Percentiles rank a stretch among this genome's conserved stretches.
phyloP scores from a whole-genome alignment of 2,888 invertebrate species.

The Entomobrya proxima region DNA sequence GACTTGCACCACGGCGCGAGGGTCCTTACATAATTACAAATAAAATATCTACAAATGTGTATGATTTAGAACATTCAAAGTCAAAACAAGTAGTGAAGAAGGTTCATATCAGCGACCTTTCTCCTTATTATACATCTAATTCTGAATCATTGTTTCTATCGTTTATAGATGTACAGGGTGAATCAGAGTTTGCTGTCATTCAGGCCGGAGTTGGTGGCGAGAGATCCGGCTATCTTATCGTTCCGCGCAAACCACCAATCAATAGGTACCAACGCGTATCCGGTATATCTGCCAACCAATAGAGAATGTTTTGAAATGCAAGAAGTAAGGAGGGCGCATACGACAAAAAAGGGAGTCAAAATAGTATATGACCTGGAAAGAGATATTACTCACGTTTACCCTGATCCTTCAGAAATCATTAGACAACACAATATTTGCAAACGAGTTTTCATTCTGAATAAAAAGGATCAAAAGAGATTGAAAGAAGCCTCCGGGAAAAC shows the following conservation, averaged over 20 bases:
- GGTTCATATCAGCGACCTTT: conserved; percentile 55
- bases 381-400: neutral
- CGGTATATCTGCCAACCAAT: neutral
- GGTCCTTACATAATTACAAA: conserved; percentile 53
- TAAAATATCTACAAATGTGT: neutral
- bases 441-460: neutral
- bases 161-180: neutral
- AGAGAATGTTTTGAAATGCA: neutral
- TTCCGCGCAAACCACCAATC: neutral
- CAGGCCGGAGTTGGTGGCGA: too few species aligned
- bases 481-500: too few species aligned
- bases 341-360: neutral
- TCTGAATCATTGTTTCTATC: too few species aligned
- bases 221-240: neutral
- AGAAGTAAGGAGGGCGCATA: neutral
- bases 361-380: neutral
- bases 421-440: neutral
- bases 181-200: too few species aligned
- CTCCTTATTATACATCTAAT: neutral
- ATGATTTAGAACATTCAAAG: conserved; percentile 7
- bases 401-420: neutral
- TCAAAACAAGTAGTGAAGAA: neutral
- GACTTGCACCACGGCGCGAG: conserved; percentile 21
- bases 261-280: too few species aligned
- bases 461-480: too few species aligned